These are phyloP conservation scores for Apogon talboti DNA, from an alignment of 2,797 vertebrate genomes.

Conservation along the genomic window DNA sequence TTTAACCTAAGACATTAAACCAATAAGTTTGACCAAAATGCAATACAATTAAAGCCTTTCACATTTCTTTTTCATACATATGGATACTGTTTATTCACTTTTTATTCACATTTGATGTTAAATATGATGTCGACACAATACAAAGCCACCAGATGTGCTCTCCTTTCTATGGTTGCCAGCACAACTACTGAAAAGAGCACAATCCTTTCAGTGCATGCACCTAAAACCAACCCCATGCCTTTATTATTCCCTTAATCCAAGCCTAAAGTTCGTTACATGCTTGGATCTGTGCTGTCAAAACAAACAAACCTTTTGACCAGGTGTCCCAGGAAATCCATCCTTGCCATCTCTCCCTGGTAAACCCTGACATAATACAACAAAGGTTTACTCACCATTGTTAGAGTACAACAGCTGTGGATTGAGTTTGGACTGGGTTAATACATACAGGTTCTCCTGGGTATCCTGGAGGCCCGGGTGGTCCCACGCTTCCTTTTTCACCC, in stretches of 20 bases:
- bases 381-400: neutral
- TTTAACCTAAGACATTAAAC: neutral
- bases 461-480: slow-evolving; percentile 87
- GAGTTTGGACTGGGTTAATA: slow-evolving; percentile 46
- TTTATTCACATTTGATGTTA: slow-evolving; percentile 33
- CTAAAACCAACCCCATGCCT: slow-evolving; percentile 36
- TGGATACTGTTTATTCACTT: too few species aligned
- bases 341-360: slow-evolving; percentile 90
- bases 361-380: slow-evolving; percentile 82
- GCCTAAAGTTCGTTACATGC: slow-evolving; percentile 34
- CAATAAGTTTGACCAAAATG: too few species aligned
- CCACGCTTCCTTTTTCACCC: slow-evolving; percentile 92
- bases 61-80: slow-evolving; percentile 4
- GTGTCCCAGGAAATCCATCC: slow-evolving; percentile 86
- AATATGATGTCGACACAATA: slow-evolving; percentile 36
- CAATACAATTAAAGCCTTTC: too few species aligned
- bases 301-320: slow-evolving; percentile 90
- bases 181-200: slow-evolving; percentile 36
- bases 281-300: slow-evolving; percentile 22
- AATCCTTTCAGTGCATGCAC: slow-evolving; percentile 22
- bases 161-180: slow-evolving; percentile 57
- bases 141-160: slow-evolving; percentile 46
- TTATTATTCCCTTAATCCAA: slow-evolving; percentile 43
- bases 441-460: slow-evolving; percentile 89
- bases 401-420: neutral